phyloP scores from a whole-genome alignment of 2,113 vertebrate species.

The Laticauda colubrina region DNA sequence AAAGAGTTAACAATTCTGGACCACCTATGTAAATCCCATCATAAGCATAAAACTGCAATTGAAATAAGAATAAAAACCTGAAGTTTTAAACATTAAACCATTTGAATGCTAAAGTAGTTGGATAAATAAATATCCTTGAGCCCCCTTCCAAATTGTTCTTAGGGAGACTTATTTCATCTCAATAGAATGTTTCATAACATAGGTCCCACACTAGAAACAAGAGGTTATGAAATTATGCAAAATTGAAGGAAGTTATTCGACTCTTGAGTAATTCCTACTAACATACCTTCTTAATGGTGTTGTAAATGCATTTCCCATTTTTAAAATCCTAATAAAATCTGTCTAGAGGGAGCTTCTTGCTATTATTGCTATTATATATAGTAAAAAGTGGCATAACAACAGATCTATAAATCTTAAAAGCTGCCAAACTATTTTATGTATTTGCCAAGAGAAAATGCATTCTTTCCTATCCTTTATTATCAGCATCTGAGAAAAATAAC shows the following conservation, averaged over 20 bases:
- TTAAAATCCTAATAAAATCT: not conserved
- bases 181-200: not conserved
- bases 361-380: not conserved
- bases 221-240: not conserved
- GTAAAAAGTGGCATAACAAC: not conserved
- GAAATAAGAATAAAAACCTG: not conserved
- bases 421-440: not conserved
- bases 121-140: not conserved
- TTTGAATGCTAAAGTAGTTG: not conserved
- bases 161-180: not conserved
- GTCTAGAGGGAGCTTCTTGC: not conserved
- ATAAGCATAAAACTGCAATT: not conserved
- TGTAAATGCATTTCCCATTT: not conserved
- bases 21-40: not conserved
- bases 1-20: not conserved
- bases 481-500: not conserved
- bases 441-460: not conserved
- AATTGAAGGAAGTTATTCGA: not conserved
- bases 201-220: not conserved
- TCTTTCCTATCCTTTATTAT: not conserved
- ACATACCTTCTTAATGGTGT: not conserved
- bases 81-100: not conserved
- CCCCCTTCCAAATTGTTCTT: not conserved
- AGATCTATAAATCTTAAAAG: not conserved
- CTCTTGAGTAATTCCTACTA: not conserved